phyloP scores from a whole-genome alignment of 2,113 vertebrate species.

The Rhinolophus ferrumequinum region DNA sequence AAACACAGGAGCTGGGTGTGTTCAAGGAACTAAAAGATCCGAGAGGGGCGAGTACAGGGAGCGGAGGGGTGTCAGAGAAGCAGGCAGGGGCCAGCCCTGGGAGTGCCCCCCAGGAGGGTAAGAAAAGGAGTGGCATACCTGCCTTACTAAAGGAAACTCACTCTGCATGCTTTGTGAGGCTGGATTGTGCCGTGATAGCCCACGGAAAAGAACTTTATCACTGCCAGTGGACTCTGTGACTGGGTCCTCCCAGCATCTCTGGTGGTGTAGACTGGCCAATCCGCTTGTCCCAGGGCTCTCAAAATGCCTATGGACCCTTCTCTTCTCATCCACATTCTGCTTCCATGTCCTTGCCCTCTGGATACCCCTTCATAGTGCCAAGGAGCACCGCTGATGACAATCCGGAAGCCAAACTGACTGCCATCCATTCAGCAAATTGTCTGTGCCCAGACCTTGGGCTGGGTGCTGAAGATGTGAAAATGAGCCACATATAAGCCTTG shows the following conservation, averaged over 20 bases:
- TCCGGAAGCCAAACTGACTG: background rate
- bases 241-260: background rate
- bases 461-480: background rate
- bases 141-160: background rate
- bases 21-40: background rate
- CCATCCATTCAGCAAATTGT: background rate
- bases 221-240: background rate
- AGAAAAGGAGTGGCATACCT: background rate
- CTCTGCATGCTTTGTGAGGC: background rate
- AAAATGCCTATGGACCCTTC: background rate
- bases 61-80: background rate
- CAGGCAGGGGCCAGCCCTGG: background rate
- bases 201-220: background rate
- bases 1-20: background rate
- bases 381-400: background rate
- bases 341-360: background rate
- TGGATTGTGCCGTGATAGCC: fast-evolving
- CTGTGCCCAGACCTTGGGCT: background rate
- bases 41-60: fast-evolving
- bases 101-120: background rate
- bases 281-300: background rate
- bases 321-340: background rate
- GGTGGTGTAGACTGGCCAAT: background rate
- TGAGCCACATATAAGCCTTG: background rate
- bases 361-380: background rate